Evolutionary conservation across 2,797 vertebrate genomes (phyloP).

Genomic region (Huso huso): DNA sequence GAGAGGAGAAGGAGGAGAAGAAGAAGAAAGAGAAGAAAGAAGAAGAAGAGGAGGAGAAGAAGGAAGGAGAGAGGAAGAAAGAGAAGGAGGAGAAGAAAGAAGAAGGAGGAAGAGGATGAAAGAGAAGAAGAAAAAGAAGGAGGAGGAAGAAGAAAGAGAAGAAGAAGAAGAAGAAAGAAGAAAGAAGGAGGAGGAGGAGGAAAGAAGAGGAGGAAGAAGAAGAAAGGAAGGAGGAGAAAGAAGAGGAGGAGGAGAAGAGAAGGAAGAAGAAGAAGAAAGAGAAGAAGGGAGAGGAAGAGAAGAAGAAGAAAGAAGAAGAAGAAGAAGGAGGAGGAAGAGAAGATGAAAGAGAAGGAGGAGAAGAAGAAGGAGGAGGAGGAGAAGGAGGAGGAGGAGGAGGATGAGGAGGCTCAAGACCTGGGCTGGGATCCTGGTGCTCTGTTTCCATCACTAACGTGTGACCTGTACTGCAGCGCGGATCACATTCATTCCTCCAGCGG

Average conservation of each 20-base stretch:
- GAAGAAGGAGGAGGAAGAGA: slow-evolving; percentile 19
- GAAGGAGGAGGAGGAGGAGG: not conserved
- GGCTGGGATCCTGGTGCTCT: not conserved
- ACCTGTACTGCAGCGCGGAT: not conserved
- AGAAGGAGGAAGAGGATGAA: not conserved
- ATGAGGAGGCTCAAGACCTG: not conserved
- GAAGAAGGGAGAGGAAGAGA: slow-evolving; percentile 20
- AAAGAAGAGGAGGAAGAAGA: not conserved
- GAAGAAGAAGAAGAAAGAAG: not conserved
- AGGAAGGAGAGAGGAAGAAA: too few species aligned
- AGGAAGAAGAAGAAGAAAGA: not conserved
- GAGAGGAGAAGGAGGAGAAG: too few species aligned
- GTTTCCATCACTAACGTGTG: not conserved
- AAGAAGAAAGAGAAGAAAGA: too few species aligned
- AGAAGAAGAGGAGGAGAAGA: too few species aligned
- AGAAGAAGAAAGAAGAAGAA: slow-evolving; percentile 60
- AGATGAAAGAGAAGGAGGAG: not conserved
- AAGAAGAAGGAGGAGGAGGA: not conserved
- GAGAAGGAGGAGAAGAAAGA: not conserved
- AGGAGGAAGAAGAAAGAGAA: not conserved
- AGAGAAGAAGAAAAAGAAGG: not conserved
- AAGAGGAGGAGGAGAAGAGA: not conserved
- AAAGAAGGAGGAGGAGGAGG: not conserved
- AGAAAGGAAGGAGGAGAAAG: not conserved
- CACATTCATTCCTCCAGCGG: not conserved